A percentile compares a stretch with the other conserved stretches of the same genome.
These are phyloP conservation scores for Anastrepha ludens DNA, from an alignment of 1,140 invertebrate species.

Conservation along the genomic window DNA sequence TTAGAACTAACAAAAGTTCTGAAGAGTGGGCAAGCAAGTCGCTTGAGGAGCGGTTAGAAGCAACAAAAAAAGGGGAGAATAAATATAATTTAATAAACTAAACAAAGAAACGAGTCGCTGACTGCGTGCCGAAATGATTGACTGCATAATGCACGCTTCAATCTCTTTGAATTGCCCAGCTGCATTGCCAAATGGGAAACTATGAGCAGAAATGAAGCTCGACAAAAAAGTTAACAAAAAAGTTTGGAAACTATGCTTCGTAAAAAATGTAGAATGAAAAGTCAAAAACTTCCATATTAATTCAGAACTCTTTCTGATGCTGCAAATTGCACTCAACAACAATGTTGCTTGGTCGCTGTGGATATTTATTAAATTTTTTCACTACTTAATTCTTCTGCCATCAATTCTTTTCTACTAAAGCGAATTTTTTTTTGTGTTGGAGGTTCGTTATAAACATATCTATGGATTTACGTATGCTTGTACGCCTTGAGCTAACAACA, in stretches of 20 bases:
- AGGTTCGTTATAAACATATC: no score
- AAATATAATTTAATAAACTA: not conserved
- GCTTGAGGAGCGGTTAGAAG: not conserved
- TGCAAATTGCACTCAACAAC: not conserved
- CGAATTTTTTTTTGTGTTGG: no score
- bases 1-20: no score
- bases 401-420: no score
- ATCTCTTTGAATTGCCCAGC: slow-evolving; percentile 27
- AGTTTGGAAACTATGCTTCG: not conserved
- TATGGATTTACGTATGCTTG: no score
- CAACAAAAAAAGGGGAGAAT: no score
- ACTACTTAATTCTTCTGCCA: no score
- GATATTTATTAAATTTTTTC: no score
- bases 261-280: not conserved
- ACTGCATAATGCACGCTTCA: slow-evolving; percentile 37
- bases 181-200: not conserved
- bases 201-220: not conserved
- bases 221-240: not conserved
- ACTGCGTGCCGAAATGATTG: slow-evolving; percentile 10
- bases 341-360: no score
- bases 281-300: not conserved
- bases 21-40: not conserved
- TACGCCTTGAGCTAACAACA: no score
- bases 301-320: not conserved
- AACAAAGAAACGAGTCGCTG: not conserved